Conservation (phyloP, 2,113 vertebrate species). For the Galemys pyrenaicus region DNA sequence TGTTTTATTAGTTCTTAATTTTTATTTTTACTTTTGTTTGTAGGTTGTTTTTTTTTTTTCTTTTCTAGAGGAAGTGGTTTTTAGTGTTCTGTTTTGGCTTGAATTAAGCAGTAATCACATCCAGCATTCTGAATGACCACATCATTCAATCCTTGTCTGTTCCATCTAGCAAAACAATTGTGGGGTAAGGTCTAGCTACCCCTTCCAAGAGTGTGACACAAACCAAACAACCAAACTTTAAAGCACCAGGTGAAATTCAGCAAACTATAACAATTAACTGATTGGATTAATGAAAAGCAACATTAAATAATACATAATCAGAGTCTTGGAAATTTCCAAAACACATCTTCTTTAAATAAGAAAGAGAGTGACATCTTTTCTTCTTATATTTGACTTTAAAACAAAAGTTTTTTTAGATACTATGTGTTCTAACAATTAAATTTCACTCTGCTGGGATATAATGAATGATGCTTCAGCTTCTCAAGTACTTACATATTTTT, state of each 20-base stretch:
- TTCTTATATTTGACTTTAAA: conserved; percentile 59
- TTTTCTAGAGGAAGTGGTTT: background rate
- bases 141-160: background rate
- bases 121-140: accelerated
- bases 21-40: background rate
- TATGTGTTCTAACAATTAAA: conserved; percentile 72
- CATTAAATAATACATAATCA: background rate
- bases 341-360: background rate
- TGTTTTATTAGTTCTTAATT: background rate
- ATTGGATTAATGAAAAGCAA: background rate
- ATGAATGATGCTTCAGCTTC: conserved; percentile 57
- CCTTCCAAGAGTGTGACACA: background rate
- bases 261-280: background rate
- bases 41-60: background rate
- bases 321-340: background rate
- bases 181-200: background rate
- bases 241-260: background rate
- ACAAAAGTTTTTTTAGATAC: conserved; percentile 64
- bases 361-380: conserved; percentile 47
- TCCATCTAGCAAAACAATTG: background rate
- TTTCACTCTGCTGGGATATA: conserved; percentile 40
- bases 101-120: background rate
- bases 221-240: background rate
- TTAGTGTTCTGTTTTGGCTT: background rate
- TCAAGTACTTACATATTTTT: conserved; percentile 62